These are phyloP conservation scores for Pseudolycoriella hygida DNA, from an alignment of 2,888 invertebrate species.

Conservation along the genomic window DNA sequence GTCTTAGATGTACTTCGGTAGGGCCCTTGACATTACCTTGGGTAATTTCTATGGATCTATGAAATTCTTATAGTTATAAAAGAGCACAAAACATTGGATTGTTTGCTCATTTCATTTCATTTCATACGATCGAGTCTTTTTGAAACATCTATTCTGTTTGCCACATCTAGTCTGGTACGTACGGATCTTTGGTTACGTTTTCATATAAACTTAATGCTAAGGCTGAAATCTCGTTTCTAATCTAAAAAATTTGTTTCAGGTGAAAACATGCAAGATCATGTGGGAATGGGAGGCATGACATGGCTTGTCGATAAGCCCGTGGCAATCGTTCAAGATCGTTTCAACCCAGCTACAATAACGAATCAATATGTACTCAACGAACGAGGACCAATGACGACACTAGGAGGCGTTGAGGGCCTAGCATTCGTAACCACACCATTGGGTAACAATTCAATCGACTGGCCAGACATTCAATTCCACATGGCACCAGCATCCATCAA, in stretches of 20 bases:
- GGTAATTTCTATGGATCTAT: too few relatives aligned
- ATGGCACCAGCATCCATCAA: conserved; percentile 82
- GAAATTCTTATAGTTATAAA: too few relatives aligned
- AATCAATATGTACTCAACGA: conserved; percentile 64
- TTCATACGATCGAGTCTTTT: too few relatives aligned
- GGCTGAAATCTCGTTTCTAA: too few relatives aligned
- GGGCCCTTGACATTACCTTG: too few relatives aligned
- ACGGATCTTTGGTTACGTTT: too few relatives aligned
- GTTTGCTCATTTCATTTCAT: too few relatives aligned
- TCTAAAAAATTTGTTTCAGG: conserved; percentile 23
- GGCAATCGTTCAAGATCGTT: conserved; percentile 60
- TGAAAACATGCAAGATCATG: conserved; percentile 74
- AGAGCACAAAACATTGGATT: too few relatives aligned
- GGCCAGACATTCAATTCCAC: conserved; percentile 83
- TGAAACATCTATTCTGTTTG: too few relatives aligned
- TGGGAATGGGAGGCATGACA: conserved; percentile 57
- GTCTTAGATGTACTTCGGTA: too few relatives aligned
- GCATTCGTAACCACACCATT: conserved; percentile 75
- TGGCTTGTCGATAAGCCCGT: conserved; percentile 59
- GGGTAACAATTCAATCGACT: conserved; percentile 56
- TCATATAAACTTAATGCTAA: too few relatives aligned
- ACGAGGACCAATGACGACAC: conserved; percentile 69
- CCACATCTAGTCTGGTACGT: too few relatives aligned
- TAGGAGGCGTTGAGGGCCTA: conserved; percentile 75
- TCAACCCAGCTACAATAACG: conserved; percentile 59